These are phyloP conservation scores for Troglohyphantes excavatus DNA, from an alignment of 2,888 invertebrate species.

Conservation along the genomic window DNA sequence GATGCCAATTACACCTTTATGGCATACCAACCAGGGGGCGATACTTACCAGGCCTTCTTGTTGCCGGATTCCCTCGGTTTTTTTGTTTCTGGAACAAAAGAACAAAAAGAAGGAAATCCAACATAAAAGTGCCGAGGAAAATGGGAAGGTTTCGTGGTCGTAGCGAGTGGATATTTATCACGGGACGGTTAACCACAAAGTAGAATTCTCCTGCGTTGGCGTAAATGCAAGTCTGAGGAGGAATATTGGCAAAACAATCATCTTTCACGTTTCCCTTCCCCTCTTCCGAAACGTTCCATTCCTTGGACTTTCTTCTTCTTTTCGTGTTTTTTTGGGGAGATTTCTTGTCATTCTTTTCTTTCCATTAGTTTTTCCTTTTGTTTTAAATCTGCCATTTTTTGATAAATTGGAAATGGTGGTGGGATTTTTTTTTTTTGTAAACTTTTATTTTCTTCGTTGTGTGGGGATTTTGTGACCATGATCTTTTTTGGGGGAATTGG, in stretches of 20 bases:
- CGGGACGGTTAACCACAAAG: constrained; percentile 77
- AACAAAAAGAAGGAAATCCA: constrained; percentile 20
- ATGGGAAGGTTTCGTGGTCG: constrained; percentile 69
- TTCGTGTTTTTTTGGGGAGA: constrained; percentile 10
- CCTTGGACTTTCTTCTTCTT: constrained; percentile 13
- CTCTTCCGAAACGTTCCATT: constrained; percentile 15
- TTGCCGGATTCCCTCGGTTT: constrained; percentile 40
- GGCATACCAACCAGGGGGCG: constrained; percentile 70
- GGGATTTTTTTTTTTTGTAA: not conserved
- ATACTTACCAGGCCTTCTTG: constrained; percentile 50
- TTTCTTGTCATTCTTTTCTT: constrained; percentile 13
- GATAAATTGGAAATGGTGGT: not conserved
- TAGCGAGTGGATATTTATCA: constrained; percentile 76
- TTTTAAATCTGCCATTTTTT: constrained; percentile 35
- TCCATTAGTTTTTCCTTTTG: not conserved
- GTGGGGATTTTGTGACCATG: not conserved
- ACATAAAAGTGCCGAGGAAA: constrained; percentile 57
- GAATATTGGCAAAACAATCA: constrained; percentile 79
- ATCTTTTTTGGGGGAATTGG: no score
- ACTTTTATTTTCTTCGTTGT: not conserved
- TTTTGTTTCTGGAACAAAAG: constrained; percentile 51
- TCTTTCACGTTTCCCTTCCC: constrained; percentile 58
- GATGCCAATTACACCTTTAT: constrained; percentile 79
- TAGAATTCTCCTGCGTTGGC: constrained; percentile 62
- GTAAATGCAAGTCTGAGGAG: constrained; percentile 49